Percentiles rank a stretch among this genome's conserved stretches.
Evolutionary conservation across 2,888 invertebrate species (phyloP).

Genomic region (Creontiades dilutus): DNA sequence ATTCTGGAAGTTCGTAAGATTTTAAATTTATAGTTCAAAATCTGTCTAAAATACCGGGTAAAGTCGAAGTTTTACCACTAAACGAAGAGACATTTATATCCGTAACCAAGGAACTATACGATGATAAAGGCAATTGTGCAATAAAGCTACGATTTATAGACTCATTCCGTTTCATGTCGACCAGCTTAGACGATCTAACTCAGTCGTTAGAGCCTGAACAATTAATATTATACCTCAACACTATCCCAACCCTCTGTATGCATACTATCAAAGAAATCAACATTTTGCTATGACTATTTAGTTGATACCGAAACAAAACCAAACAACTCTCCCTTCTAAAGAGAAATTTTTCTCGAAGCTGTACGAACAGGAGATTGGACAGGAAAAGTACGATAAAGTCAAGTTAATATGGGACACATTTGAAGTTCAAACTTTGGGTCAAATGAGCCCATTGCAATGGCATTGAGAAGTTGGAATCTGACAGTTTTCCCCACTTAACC

Average conservation of each 20-base stretch:
- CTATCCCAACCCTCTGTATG: neutral
- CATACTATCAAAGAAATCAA: constrained; percentile 38
- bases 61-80: neutral
- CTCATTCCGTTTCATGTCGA: constrained; percentile 2
- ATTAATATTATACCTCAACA: constrained; percentile 35
- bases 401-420: neutral
- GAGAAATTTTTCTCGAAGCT: too few species aligned
- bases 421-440: neutral
- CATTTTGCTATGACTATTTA: neutral
- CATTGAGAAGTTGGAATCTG: too few species aligned
- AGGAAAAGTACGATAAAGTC: too few species aligned
- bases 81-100: neutral
- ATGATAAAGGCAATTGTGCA: neutral
- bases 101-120: neutral
- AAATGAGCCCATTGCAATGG: constrained; percentile 72
- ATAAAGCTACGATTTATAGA: constrained; percentile 33
- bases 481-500: constrained; percentile 78
- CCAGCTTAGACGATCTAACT: neutral
- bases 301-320: neutral
- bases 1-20: neutral
- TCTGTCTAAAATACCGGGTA: neutral
- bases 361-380: too few species aligned
- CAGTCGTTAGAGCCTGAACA: constrained; percentile 8
- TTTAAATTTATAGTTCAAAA: neutral
- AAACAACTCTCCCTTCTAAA: neutral